Conservation (phyloP, 92 coral and sea anemone species). For the Paragorgia papillata region DNA sequence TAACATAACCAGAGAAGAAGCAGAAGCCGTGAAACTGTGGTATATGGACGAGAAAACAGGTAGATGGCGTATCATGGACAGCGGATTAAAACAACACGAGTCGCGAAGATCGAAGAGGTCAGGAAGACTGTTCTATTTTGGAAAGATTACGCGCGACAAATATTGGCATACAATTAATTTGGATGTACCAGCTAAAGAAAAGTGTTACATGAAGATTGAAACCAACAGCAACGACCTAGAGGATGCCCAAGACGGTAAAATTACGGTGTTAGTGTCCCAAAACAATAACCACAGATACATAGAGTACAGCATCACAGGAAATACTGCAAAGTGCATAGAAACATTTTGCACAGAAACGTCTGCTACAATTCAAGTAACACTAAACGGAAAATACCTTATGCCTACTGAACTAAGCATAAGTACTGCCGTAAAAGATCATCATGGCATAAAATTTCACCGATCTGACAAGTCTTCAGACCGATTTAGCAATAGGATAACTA, state of each 20-base stretch:
- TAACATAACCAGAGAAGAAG: conserved; percentile 44
- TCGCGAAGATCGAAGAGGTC: conserved; percentile 27
- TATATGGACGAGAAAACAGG: conserved; percentile 66
- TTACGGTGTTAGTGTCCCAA: neutral
- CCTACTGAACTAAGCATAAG: neutral
- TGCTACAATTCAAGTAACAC: conserved; percentile 6
- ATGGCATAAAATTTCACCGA: conserved; percentile 3
- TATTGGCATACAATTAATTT: neutral
- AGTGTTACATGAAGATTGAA: neutral
- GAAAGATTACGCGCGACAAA: neutral
- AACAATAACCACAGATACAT: neutral
- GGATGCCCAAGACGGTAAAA: neutral
- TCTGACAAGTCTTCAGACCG: neutral
- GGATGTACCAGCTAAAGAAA: too few species aligned
- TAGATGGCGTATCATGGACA: conserved; percentile 50
- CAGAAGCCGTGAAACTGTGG: conserved; percentile 54
- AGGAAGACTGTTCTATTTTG: conserved; percentile 19
- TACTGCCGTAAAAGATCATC: neutral
- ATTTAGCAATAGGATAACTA: conserved; percentile 21
- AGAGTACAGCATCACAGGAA: neutral
- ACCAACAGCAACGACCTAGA: neutral
- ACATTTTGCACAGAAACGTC: conserved; percentile 7
- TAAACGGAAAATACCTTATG: neutral
- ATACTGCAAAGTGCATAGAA: neutral
- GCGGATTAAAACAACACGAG: conserved; percentile 16